These are phyloP conservation scores for Pholis gunnellus DNA, from an alignment of 2,113 vertebrate species.

Conservation along the genomic window DNA sequence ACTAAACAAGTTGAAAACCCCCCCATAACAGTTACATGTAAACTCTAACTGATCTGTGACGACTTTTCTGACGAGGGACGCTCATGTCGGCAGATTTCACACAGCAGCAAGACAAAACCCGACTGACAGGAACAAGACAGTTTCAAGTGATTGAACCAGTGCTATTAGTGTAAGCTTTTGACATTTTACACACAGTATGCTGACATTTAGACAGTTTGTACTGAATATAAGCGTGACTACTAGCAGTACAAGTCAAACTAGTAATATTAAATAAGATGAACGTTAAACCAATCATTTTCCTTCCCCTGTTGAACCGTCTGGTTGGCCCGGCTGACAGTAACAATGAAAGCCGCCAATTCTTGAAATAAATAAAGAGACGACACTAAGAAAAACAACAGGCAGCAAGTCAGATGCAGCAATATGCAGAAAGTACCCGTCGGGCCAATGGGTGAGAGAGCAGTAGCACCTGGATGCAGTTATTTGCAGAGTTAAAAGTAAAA, in stretches of 20 bases:
- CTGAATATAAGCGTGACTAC: neutral
- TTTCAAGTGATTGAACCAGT: neutral
- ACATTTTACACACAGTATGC: neutral
- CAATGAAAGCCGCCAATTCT: neutral
- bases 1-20: neutral
- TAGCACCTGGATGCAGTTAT: constrained; percentile 42
- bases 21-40: neutral
- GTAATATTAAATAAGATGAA: neutral
- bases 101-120: neutral
- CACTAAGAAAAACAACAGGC: neutral
- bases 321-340: neutral
- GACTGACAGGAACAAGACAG: neutral
- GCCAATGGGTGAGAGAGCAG: constrained; percentile 1
- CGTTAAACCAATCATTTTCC: neutral
- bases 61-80: neutral
- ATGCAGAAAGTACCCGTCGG: constrained; percentile 17
- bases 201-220: neutral
- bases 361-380: neutral
- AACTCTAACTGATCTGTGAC: neutral
- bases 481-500: neutral
- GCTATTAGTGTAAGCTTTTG: neutral
- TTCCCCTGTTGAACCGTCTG: neutral
- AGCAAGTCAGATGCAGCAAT: constrained; percentile 39
- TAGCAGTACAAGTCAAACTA: neutral
- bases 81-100: neutral